phyloP scores from a whole-genome alignment of 1,140 invertebrate genomes.

The Drosophila takahashii region DNA sequence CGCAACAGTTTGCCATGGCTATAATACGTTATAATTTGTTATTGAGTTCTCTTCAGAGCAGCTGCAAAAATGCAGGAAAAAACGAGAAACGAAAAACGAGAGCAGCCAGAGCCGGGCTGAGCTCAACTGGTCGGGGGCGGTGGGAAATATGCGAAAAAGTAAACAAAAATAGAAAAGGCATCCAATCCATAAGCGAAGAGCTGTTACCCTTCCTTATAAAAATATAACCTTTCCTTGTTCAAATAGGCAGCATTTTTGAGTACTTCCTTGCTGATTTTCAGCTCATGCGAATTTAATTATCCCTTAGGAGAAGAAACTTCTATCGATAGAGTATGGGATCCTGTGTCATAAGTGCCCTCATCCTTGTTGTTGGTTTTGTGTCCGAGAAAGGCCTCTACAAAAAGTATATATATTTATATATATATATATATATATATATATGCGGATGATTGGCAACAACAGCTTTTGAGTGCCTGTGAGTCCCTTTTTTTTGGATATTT shows the following conservation, averaged over 20 bases:
- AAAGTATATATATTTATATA: constrained; percentile 41
- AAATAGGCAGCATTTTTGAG: background rate
- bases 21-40: constrained; percentile 85
- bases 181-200: background rate
- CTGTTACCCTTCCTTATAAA: constrained; percentile 8
- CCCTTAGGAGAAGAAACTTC: background rate
- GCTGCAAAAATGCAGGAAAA: constrained; percentile 72
- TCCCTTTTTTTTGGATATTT: constrained; percentile 63
- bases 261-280: background rate
- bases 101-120: constrained; percentile 24
- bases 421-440: constrained; percentile 53
- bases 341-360: constrained; percentile 49
- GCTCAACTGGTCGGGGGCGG: constrained; percentile 1
- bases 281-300: background rate
- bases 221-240: background rate
- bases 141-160: constrained; percentile 41
- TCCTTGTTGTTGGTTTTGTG: constrained; percentile 40
- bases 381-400: constrained; percentile 41
- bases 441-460: constrained; percentile 76
- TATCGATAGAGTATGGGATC: constrained; percentile 10
- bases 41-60: constrained; percentile 81
- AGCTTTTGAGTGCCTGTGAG: constrained; percentile 69
- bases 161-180: constrained; percentile 52
- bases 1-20: constrained; percentile 84
- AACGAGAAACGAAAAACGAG: constrained; percentile 10